phyloP scores from a whole-genome alignment of 2,888 invertebrate species.

The Crocallis elinguaria region DNA sequence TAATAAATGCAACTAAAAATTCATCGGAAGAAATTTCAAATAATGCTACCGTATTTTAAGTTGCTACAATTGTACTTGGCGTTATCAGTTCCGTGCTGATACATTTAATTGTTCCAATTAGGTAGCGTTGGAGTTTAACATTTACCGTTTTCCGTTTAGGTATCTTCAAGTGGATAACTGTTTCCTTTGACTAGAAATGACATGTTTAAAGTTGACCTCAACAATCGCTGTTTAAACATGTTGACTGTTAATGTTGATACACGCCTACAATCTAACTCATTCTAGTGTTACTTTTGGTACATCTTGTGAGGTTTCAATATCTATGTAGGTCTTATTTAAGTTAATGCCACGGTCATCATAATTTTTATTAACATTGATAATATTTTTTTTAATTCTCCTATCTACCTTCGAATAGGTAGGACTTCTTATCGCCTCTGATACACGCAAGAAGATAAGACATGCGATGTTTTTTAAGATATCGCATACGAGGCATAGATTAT shows the following conservation, averaged over 20 bases:
- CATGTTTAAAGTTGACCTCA: constrained; percentile 55
- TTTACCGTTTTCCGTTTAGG: constrained; percentile 26
- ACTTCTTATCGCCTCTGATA: constrained; percentile 61
- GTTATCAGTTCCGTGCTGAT: constrained; percentile 15
- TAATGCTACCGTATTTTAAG: not conserved
- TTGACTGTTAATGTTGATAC: constrained; percentile 57
- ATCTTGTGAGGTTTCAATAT: constrained; percentile 34
- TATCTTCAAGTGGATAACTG: constrained; percentile 33
- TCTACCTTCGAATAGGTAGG: constrained; percentile 43
- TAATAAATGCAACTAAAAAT: no score
- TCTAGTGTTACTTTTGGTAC: constrained; percentile 39
- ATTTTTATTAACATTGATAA: constrained; percentile 28
- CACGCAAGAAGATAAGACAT: constrained; percentile 58
- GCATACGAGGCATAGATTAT: constrained; percentile 41
- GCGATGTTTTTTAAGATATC: constrained; percentile 48
- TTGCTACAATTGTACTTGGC: constrained; percentile 11
- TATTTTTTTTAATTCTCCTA: constrained; percentile 43
- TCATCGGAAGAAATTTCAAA: not conserved
- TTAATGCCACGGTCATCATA: constrained; percentile 23
- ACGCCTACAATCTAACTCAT: constrained; percentile 56
- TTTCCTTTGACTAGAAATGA: constrained; percentile 42
- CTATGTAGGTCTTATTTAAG: not conserved
- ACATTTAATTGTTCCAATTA: constrained; percentile 32
- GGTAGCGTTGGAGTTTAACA: constrained; percentile 13
- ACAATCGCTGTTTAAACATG: constrained; percentile 52